Base-by-base conservation (phyloP, 2,888 invertebrate species). In the Macaria notata region DNA sequence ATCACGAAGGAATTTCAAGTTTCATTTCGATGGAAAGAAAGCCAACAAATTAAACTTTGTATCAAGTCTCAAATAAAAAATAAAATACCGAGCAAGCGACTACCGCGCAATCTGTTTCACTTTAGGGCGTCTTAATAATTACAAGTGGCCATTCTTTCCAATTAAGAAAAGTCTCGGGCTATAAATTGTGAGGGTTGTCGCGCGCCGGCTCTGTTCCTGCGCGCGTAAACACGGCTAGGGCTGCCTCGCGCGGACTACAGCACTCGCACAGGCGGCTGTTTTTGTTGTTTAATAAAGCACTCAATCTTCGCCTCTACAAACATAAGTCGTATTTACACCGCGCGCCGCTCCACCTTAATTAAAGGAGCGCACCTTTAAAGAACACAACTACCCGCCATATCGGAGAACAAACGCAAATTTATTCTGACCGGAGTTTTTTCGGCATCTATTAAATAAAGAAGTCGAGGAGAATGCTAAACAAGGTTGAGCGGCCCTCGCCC, bases 101-200 rank as follows among this genome's bases (percentile, higher is more conserved):
- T 83, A 81, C 81, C 83, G 82, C 78, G 84, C 89, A 90, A 91
- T 91, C 90, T 89, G 90, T 90, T 90, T 89, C 90, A 88, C 88
- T 90, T 90, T 88, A 87, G 86, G 86, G 86, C 86, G 88, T 86
- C 88, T 89, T 90, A 89, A 89, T 90, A 90, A 91, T 90, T 90
- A 88, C 89, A 90, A 90, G 90, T 91, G 88, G 88, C 90, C 88
- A 88, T 91, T 90, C 86, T 87, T 90, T 90, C 88, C 89, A 90
- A 91, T 91, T 91, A 91, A 89, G 89, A 88, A 87, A 88, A 88
- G 87, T 88, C 89, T 86, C 83, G 76, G 78, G 86, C 88, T 83
- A 89, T 91, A 91, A 91, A 91, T 88, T 86, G 86, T 76, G 82
- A 86, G 88, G 86, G 88, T 79, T 85, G 88, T 84, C 86, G 83